Base-by-base conservation (phyloP, 2,113 vertebrate genomes). In the Phrynosoma blainvillii region DNA sequence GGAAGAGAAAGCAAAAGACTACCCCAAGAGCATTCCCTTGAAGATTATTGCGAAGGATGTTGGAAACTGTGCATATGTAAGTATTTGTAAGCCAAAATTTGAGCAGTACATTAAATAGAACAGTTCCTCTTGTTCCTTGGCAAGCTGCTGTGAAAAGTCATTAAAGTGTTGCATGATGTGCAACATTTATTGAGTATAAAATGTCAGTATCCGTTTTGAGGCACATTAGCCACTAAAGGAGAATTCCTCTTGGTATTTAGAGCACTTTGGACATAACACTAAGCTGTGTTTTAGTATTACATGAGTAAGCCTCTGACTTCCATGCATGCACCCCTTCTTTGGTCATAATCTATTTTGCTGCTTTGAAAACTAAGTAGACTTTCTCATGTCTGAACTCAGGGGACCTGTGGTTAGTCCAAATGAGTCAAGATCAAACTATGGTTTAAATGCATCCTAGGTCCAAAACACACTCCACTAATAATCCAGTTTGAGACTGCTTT, bases 11-110 rank as follows among this genome's bases (percentile, higher is more conserved):
- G 97, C 98, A 84, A 98, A 97, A 84, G 98, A 99, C 76, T 97
- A 98, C 85, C 98, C 98, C 42, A 98, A 98, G 96, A 98, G 95
- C 77, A 97, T 99, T 85, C 98, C 98, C n/a, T 95, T 99, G 92
- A 99, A 98, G 92, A 97, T 99, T 93, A 98, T 98, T 92, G 97
- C 98, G 70, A 98, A 98, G 95, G 98, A 99, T 4, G 94, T 99
- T 88, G 98, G 98, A 92, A 98, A 98, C 32, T 98, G 97, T 91
- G 97, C 97, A 94, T 98, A 98, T 65, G 99, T 99, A 97, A 97
- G 98, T 96, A 92, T 90, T 93, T 91, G 89, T 85, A 36, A 92
- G 87, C 68, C 88, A 90, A 91, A 16, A 20, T 36, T 36, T 88
- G 56, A 81, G 36, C 9, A 83, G 59, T 25, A 20, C 36, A 54